Percentiles rank a stretch among this genome's conserved stretches.
These are phyloP conservation scores for Mythimna lalbum DNA, from an alignment of 2,888 invertebrate genomes.

Conservation along the genomic window DNA sequence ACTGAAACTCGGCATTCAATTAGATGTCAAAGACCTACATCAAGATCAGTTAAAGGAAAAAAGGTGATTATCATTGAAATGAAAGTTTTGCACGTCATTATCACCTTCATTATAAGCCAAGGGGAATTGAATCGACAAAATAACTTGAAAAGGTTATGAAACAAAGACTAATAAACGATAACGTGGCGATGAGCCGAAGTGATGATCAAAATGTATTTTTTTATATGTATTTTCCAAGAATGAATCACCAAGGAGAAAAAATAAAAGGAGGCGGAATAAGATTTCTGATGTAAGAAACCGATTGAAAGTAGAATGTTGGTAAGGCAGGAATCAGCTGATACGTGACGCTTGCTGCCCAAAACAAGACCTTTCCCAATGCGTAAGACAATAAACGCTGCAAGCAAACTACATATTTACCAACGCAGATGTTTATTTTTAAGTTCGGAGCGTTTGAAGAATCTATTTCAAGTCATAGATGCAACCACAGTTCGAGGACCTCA, in stretches of 20 bases:
- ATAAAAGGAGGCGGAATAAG: background rate
- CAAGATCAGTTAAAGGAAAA: slow-evolving; percentile 15
- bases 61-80: background rate
- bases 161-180: background rate
- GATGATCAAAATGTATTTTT: background rate
- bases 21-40: slow-evolving; percentile 32
- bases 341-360: slow-evolving; percentile 10
- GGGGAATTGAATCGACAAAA: slow-evolving; percentile 18
- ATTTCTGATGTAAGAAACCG: background rate
- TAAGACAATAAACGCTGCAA: slow-evolving; percentile 14
- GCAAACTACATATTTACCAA: slow-evolving; percentile 14
- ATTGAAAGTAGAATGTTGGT: background rate
- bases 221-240: too few species aligned
- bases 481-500: slow-evolving; percentile 32
- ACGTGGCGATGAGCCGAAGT: background rate
- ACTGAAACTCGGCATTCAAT: slow-evolving; percentile 6
- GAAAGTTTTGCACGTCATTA: slow-evolving; percentile 12
- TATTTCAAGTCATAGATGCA: slow-evolving; percentile 33
- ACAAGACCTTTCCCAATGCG: slow-evolving; percentile 49
- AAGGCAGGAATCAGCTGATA: slow-evolving; percentile 31
- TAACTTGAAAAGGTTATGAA: slow-evolving; percentile 5
- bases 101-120: slow-evolving; percentile 35
- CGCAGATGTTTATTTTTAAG: slow-evolving; percentile 37
- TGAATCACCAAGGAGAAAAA: background rate
- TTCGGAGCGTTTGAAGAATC: slow-evolving; percentile 21